phyloP scores from a whole-genome alignment of 2,888 invertebrate genomes.

The Ischnus inquisitorius region DNA sequence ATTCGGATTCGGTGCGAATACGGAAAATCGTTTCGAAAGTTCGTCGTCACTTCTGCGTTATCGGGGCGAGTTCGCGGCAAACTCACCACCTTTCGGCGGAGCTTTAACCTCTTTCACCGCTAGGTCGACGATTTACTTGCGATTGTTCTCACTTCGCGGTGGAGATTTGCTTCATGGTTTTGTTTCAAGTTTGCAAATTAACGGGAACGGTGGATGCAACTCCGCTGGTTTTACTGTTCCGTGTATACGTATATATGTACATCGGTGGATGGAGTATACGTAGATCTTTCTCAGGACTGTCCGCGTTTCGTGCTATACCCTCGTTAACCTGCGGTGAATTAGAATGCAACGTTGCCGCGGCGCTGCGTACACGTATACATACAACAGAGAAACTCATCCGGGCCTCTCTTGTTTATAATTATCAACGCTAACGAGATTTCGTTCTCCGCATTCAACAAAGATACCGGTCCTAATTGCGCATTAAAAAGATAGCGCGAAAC shows the following conservation, averaged over 20 bases:
- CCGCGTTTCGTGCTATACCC: conserved; percentile 32
- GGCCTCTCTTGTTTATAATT: conserved; percentile 39
- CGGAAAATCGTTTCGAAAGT: conserved; percentile 18
- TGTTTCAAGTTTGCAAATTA: conserved; percentile 46
- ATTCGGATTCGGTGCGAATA: conserved; percentile 11
- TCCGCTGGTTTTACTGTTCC: background rate
- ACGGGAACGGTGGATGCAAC: conserved; percentile 14
- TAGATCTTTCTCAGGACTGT: conserved; percentile 3
- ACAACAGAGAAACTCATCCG: conserved; percentile 42
- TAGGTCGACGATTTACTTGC: conserved; percentile 18
- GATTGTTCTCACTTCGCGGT: background rate
- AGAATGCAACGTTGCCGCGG: conserved; percentile 14
- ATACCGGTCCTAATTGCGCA: conserved; percentile 39
- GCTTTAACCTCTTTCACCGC: background rate
- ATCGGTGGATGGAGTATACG: background rate
- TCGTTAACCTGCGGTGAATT: conserved; percentile 51
- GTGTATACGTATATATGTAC: background rate
- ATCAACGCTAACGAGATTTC: conserved; percentile 46
- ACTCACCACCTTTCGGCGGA: conserved; percentile 9
- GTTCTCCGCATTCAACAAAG: conserved; percentile 17
- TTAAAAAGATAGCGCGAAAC: conserved; percentile 29
- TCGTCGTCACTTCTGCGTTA: background rate
- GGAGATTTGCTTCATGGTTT: conserved; percentile 31
- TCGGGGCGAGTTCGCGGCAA: background rate
- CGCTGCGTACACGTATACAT: conserved; percentile 28